These are phyloP conservation scores for Heterochromis multidens DNA, from an alignment of 2,113 vertebrate genomes.

Conservation along the genomic window DNA sequence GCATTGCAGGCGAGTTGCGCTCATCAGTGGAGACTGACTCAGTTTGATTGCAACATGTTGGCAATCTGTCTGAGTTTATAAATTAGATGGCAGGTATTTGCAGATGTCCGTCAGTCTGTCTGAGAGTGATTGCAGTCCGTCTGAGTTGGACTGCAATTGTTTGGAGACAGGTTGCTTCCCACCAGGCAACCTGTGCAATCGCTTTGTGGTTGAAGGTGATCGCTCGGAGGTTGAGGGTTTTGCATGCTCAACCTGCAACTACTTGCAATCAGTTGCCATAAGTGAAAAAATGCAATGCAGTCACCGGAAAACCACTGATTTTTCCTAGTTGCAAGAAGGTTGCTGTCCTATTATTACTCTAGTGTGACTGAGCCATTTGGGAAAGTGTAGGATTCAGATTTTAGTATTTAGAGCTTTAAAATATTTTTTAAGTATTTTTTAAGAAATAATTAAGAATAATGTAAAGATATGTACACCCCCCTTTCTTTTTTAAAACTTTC, in stretches of 20 bases:
- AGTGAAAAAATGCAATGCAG: neutral
- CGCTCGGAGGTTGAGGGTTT: neutral
- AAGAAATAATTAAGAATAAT: neutral
- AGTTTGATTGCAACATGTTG: neutral
- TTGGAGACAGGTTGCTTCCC: too few relatives aligned
- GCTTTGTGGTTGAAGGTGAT: neutral
- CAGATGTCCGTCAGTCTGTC: neutral
- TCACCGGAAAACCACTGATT: neutral
- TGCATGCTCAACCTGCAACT: neutral
- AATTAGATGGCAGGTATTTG: neutral
- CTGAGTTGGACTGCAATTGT: too few relatives aligned
- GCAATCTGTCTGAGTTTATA: neutral
- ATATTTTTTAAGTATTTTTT: neutral
- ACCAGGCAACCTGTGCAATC: too few relatives aligned
- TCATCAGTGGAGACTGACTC: fast-evolving
- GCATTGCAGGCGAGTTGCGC: neutral
- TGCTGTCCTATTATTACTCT: neutral
- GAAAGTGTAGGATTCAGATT: too few relatives aligned
- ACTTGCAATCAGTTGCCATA: neutral
- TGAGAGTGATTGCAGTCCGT: too few relatives aligned
- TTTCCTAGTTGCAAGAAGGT: too few relatives aligned
- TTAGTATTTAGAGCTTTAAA: too few relatives aligned
- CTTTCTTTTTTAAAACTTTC: neutral
- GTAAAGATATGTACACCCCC: fast-evolving
- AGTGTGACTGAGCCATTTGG: neutral